Conservation (phyloP, 2,113 vertebrate species). For the Hyperopisus bebe region DNA sequence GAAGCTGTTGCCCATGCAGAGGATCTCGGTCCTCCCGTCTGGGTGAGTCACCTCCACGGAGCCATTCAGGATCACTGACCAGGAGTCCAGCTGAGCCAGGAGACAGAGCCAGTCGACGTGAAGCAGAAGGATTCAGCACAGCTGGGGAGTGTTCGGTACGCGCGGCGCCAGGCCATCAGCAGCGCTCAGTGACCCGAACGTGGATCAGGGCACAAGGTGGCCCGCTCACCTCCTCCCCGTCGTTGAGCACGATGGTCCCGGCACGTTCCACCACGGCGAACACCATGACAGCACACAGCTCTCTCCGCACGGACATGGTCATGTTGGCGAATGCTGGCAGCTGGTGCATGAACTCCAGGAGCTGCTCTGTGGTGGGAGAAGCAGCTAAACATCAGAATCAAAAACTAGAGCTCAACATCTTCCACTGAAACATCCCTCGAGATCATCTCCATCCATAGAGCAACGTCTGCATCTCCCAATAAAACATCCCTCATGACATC, state of each 20-base stretch:
- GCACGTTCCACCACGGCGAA: conserved; percentile 95
- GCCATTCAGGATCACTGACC: conserved; percentile 97
- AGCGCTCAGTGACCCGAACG: background rate
- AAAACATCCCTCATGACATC: background rate
- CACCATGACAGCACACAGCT: conserved; percentile 97
- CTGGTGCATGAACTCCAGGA: conserved; percentile 98
- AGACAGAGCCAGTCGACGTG: background rate
- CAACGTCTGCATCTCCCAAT: background rate
- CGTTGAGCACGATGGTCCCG: conserved; percentile 89
- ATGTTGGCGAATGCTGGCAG: conserved; percentile 96
- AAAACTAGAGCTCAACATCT: background rate
- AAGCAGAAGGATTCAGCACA: background rate
- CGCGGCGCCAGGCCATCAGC: background rate
- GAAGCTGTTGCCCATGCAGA: conserved; percentile 98
- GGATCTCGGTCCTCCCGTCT: conserved; percentile 83
- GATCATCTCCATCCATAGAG: background rate
- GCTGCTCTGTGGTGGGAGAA: conserved; percentile 78
- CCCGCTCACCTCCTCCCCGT: conserved; percentile 87
- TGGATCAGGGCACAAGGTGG: background rate
- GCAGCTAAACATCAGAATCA: conserved; percentile 21
- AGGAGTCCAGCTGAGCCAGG: conserved; percentile 82
- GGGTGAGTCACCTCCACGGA: conserved; percentile 94
- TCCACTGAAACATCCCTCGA: background rate
- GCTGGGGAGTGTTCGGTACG: background rate
- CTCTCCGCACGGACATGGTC: conserved; percentile 96